These are phyloP conservation scores for Xiphophorus birchmanni DNA, from an alignment of 2,797 vertebrate species.

Conservation along the genomic window DNA sequence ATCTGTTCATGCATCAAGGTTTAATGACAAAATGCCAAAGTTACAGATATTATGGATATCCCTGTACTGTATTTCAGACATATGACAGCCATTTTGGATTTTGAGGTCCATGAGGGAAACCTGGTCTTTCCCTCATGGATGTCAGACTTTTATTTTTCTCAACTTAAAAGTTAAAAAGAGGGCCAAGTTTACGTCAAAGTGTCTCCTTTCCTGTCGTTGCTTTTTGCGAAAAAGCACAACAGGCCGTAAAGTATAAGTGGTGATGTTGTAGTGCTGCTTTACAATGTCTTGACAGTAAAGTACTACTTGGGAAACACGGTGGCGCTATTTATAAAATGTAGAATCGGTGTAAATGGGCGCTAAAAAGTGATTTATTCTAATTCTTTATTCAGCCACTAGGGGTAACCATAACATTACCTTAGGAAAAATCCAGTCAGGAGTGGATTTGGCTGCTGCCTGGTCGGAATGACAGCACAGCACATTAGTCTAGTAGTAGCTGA, in stretches of 20 bases:
- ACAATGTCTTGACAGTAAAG: not conserved
- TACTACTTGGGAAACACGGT: not conserved
- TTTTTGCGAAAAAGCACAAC: not conserved
- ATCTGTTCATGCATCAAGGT: not conserved
- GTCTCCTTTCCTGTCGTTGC: not conserved
- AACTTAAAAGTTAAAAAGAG: not conserved
- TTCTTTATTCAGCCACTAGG: constrained; percentile 43
- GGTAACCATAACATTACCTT: constrained; percentile 10
- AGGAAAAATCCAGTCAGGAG: constrained; percentile 6
- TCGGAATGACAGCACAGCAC: constrained; percentile 52
- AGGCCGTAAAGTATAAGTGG: not conserved
- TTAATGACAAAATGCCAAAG: not conserved
- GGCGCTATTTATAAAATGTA: not conserved
- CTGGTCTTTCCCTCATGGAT: not conserved
- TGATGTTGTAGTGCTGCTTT: not conserved
- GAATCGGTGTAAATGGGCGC: not conserved
- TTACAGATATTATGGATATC: not conserved
- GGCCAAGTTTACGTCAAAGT: not conserved
- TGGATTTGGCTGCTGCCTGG: constrained; percentile 12
- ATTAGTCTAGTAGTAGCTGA: constrained; percentile 1
- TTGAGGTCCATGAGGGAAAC: not conserved
- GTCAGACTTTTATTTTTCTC: not conserved
- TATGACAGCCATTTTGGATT: not conserved
- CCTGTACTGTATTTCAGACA: not conserved
- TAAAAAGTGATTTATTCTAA: not conserved